Evolutionary conservation across 2,113 vertebrate genomes (phyloP), one percentile per base, ranked within the genome.

Genomic region (Hippocampus mohnikei): DNA sequence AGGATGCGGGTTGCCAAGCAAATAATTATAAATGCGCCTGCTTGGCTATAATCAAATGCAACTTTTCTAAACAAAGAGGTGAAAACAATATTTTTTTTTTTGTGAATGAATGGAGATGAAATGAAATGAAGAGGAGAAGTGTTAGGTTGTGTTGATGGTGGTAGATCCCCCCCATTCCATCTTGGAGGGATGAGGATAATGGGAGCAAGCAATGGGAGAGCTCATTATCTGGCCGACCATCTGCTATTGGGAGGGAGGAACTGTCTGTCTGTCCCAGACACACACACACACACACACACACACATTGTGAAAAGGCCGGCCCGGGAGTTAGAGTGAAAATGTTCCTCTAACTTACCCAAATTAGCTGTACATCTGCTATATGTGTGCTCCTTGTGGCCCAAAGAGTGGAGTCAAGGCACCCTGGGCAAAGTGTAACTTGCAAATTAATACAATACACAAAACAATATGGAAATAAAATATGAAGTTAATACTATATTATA

Each of bases 161-260:
- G 29, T 72, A 76, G 67, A 68, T 44, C 73, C 77, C 73, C 79
- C 73, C 79, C 71, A 67, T 78, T 76, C 66, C 73, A 77, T 73
- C 63, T 71, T 23, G 68, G 70, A 66, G 79, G 70, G 55, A 69
- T 73, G 76, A 85, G 71, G 85, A 86, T 91, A 92, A 84, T 78
- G 84, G 91, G 92, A 91, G 89, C 91, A 89, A 81, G 78, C 92
- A 90, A 91, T 93, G 92, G 89, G 89, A 91, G 90, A 92, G 91
- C 88, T 94, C 93, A 95, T 95, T 96, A 97, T 98, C 94, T 95
- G 91, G 85, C 84, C 90, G 93, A 93, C 95, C 95, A 95, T 96
- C 96, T 98, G 95, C 93, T 94, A 90, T 76, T 69, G 89, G 91
- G 91, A 91, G 93, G 92, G 89, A 92, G 92, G 91, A 93, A 88